phyloP scores from a whole-genome alignment of 1,140 invertebrate species.

The Danaus melanippus region DNA sequence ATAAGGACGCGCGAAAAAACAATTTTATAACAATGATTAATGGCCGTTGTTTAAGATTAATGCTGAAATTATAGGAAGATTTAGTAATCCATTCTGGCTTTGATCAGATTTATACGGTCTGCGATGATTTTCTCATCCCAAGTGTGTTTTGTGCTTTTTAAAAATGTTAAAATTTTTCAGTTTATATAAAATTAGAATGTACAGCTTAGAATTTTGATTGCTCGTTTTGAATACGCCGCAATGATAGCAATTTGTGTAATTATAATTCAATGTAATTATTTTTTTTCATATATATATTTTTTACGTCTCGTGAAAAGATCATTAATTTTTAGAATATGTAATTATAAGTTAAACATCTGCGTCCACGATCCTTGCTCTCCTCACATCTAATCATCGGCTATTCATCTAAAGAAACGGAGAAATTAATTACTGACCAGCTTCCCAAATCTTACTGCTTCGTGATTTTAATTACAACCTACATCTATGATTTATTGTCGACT shows the following conservation, averaged over 20 bases:
- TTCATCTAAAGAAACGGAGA: constrained; percentile 62
- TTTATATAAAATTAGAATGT: too few relatives aligned
- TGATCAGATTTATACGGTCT: too few relatives aligned
- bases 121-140: too few relatives aligned
- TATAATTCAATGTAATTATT: constrained; percentile 27
- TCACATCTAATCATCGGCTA: constrained; percentile 58
- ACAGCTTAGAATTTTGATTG: too few relatives aligned
- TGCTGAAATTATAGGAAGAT: constrained; percentile 13
- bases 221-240: constrained; percentile 1
- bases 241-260: constrained; percentile 16
- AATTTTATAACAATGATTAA: constrained; percentile 64
- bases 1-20: constrained; percentile 67
- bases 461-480: constrained; percentile 60
- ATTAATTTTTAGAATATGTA: constrained; percentile 47
- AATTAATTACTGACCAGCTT: constrained; percentile 64
- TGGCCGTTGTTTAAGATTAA: constrained; percentile 28
- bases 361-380: constrained; percentile 41
- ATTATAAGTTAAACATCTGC: constrained; percentile 66
- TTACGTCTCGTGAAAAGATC: constrained; percentile 47
- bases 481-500: constrained; percentile 54
- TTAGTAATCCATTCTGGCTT: not conserved
- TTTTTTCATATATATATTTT: constrained; percentile 19
- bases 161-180: too few relatives aligned
- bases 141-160: too few relatives aligned
- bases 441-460: constrained; percentile 56